Base-by-base conservation (phyloP, 30 jellyfish, hydroid and myxozoan genomes). In the Mastigias papua region DNA sequence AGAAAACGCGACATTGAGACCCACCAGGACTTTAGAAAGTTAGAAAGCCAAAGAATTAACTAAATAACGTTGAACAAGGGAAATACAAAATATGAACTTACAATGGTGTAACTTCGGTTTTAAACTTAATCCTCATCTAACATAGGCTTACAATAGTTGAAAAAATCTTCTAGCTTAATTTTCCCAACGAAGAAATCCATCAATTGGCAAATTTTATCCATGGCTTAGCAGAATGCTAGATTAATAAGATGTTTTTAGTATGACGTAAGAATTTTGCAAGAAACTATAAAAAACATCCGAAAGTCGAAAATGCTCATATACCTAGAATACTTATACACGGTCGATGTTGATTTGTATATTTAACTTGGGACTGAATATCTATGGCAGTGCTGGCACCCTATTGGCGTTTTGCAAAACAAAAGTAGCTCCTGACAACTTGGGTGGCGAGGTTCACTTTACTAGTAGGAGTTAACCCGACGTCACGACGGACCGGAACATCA, bases 141-240 rank as follows among this genome's bases (percentile, higher is more conserved):
- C 46, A 34, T 22, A 33, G 62, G 25, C 81, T 20, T 48, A 72
- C 83, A 72, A 72, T 72, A 2, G 8, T 25, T 1, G 31, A 1
- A 3, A 34, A 37, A 72, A 2, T 33, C 69, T 30, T 49, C 21
- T 33, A 37, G 83, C 34, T 72, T 72, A 72, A 72, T 72, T 26
- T 72, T 35, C 83, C 26, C 68, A 2, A 62, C 25, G 83, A 16
- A 15, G 68, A 48, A 72, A 72, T 72, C 83, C 83, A 34, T 35
- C 83, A 72, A 35, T 72, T 34, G 69, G 42, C 42, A 2, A 1
- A 9, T 21, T 46, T 69, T 61, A 35, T 72, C 83, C 83, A 16
- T n/a, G 83, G 83, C 63, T 72, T 72, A 35, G 68, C 19, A n/a
- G 7, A 20, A 17, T 63, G 13, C 67, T 54, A 10, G 26, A 54